These are phyloP conservation scores for Gortyna flavago DNA, from an alignment of 2,888 invertebrate species.

Conservation along the genomic window DNA sequence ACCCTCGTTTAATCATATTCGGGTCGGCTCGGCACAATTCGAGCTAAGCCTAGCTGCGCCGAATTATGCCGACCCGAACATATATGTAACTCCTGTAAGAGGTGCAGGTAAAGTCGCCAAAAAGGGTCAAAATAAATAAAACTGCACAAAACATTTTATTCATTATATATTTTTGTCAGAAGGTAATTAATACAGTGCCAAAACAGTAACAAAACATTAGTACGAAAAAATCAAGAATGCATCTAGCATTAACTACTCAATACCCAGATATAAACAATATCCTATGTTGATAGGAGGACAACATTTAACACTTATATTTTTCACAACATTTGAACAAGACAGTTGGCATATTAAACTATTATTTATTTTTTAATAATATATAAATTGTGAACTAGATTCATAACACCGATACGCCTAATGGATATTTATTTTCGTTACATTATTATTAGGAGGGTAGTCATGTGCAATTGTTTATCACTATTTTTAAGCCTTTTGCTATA, in stretches of 20 bases:
- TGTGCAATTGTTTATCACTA: conserved; percentile 68
- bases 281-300: conserved; percentile 80
- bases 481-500: conserved; percentile 18
- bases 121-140: conserved; percentile 74
- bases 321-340: conserved; percentile 88
- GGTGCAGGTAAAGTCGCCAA: background rate
- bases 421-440: conserved; percentile 82
- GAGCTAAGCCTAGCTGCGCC: background rate
- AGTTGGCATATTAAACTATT: conserved; percentile 80
- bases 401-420: conserved; percentile 88
- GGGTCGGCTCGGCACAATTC: background rate
- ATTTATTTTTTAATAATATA: conserved; percentile 67
- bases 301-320: conserved; percentile 86
- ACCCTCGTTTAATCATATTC: background rate
- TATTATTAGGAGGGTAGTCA: conserved; percentile 77
- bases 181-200: conserved; percentile 90
- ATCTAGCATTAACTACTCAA: conserved; percentile 89
- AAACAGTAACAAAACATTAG: conserved; percentile 90
- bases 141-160: conserved; percentile 82
- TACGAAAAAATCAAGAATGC: conserved; percentile 89
- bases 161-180: conserved; percentile 90
- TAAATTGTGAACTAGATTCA: conserved; percentile 86
- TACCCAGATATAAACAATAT: conserved; percentile 81
- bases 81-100: too few species aligned
- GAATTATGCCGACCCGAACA: background rate